Percentiles rank a stretch among this genome's conserved stretches.
These are phyloP conservation scores for Piaya cayana DNA, from an alignment of 2,113 vertebrate species.

Conservation along the genomic window DNA sequence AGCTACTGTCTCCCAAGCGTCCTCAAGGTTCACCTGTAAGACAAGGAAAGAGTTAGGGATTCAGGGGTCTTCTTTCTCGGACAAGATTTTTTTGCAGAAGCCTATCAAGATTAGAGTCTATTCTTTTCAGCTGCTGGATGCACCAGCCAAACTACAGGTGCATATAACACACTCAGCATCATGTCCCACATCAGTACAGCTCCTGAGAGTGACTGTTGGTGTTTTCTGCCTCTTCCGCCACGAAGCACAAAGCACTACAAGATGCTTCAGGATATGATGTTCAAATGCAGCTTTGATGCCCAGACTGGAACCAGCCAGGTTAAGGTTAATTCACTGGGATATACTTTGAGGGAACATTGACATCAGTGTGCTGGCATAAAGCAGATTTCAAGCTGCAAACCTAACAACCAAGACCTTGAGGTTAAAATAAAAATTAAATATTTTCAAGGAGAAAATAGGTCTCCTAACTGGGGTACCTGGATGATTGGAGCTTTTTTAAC, in stretches of 20 bases:
- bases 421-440: neutral
- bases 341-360: neutral
- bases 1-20: neutral
- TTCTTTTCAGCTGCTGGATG: neutral
- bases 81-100: neutral
- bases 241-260: neutral
- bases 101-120: neutral
- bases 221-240: neutral
- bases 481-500: neutral
- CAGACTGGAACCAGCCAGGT: neutral
- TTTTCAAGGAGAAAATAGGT: neutral
- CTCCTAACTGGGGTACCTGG: neutral
- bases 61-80: neutral
- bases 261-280: neutral
- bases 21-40: conserved; percentile 51
- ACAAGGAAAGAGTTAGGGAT: neutral
- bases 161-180: too few species aligned
- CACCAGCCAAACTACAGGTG: neutral
- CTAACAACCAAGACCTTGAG: neutral
- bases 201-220: neutral
- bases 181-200: neutral
- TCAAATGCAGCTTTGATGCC: neutral
- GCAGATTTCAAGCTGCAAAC: neutral
- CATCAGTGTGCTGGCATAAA: neutral
- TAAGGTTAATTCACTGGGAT: neutral